Evolutionary conservation across 2,888 invertebrate genomes (phyloP).

Genomic region (Hesperia comma): DNA sequence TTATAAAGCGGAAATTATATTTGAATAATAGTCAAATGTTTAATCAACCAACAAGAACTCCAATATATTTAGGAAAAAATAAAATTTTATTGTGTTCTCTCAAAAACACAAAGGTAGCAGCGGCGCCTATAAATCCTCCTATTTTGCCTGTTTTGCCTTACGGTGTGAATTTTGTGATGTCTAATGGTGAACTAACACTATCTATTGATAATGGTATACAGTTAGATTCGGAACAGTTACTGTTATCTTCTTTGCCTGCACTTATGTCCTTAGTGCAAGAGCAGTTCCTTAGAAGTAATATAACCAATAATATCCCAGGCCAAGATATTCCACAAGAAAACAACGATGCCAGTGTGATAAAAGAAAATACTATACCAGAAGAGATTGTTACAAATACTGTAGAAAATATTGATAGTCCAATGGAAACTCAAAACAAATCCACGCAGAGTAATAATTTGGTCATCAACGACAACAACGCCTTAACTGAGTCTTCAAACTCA

Average conservation of each 20-base stretch:
- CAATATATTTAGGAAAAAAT: conserved; percentile 65
- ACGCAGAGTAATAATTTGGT: not conserved
- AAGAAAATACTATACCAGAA: not conserved
- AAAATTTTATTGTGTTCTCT: conserved; percentile 70
- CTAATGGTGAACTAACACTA: conserved; percentile 52
- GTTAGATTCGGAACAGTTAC: conserved; percentile 47
- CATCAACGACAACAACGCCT: not conserved
- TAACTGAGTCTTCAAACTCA: not conserved
- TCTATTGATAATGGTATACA: conserved; percentile 48
- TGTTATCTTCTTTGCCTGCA: conserved; percentile 47
- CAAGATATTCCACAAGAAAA: conserved; percentile 2
- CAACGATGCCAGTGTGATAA: not conserved
- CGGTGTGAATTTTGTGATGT: conserved; percentile 54
- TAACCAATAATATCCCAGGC: not conserved
- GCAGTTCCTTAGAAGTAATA: conserved; percentile 44
- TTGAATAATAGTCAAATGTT: conserved; percentile 49
- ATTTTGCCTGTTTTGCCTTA: conserved; percentile 47
- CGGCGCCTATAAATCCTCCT: conserved; percentile 4
- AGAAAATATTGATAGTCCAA: not conserved
- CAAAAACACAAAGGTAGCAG: conserved; percentile 46
- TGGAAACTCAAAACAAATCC: not conserved
- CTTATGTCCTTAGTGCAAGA: conserved; percentile 53
- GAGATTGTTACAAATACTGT: not conserved
- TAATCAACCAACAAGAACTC: conserved; percentile 46
- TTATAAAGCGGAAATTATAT: conserved; percentile 39